phyloP scores from a whole-genome alignment of 2,113 vertebrate species.

The Podilymbus podiceps region DNA sequence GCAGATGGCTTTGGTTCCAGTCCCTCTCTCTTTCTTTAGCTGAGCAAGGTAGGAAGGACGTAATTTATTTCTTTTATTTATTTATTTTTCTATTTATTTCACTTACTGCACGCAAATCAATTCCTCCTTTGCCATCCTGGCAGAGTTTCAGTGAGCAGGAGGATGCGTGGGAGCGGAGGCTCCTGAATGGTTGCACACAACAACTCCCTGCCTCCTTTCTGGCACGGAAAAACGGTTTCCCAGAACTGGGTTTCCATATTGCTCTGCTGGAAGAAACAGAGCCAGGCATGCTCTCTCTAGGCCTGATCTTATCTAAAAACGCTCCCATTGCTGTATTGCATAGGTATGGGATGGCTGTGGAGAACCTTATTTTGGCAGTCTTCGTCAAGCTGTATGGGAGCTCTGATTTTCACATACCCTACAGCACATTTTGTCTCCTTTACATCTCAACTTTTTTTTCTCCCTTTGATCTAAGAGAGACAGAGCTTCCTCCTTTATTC shows the following conservation, averaged over 20 bases:
- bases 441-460: slow-evolving; percentile 13
- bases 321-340: not conserved
- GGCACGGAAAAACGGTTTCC: not conserved
- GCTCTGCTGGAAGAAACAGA: slow-evolving; percentile 46
- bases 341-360: slow-evolving; percentile 28
- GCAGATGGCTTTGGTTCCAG: not conserved
- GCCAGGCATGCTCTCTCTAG: slow-evolving; percentile 28
- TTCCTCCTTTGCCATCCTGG: not conserved
- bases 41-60: not conserved
- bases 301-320: slow-evolving; percentile 58
- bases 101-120: not conserved
- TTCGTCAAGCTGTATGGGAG: slow-evolving; percentile 23
- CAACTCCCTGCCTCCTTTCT: slow-evolving; percentile 6
- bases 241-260: slow-evolving; percentile 49
- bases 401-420: slow-evolving; percentile 61
- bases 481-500: slow-evolving; percentile 41
- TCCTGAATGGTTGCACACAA: slow-evolving; percentile 47
- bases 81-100: not conserved
- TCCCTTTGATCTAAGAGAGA: slow-evolving; percentile 44
- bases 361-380: slow-evolving; percentile 41
- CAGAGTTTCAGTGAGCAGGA: slow-evolving; percentile 13
- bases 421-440: slow-evolving; percentile 37
- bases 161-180: slow-evolving; percentile 32
- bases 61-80: not conserved
- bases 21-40: not conserved